Percentiles rank a stretch among this genome's conserved stretches.
Conservation (phyloP, 1,140 invertebrate species). For the Chelonus insularis region DNA sequence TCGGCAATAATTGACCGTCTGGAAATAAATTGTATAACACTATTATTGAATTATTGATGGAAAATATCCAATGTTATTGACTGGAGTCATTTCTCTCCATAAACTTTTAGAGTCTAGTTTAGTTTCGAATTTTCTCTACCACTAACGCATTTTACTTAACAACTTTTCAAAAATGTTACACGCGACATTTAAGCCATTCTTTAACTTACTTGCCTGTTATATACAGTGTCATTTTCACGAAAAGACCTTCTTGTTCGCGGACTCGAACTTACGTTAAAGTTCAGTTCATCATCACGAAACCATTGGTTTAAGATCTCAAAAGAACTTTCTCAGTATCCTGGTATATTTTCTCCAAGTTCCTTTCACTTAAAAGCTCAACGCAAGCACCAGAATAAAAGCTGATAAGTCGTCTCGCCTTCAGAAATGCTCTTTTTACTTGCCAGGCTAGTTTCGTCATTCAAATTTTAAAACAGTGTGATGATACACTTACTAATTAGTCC, state of each 20-base stretch:
- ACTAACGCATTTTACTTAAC: conserved; percentile 1
- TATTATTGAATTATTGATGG: conserved; percentile 35
- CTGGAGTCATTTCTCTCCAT: background rate
- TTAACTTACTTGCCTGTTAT: background rate
- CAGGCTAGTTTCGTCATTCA: too few relatives aligned
- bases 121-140: background rate
- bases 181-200: conserved; percentile 20
- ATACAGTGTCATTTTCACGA: conserved; percentile 8
- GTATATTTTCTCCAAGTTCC: conserved; percentile 20
- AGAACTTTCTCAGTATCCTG: conserved; percentile 15
- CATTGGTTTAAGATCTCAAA: background rate
- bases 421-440: too few relatives aligned
- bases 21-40: conserved; percentile 38
- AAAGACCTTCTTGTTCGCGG: conserved; percentile 1
- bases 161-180: conserved; percentile 20
- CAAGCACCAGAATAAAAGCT: conserved; percentile 6
- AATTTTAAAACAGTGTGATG: too few relatives aligned
- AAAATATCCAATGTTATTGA: conserved; percentile 13
- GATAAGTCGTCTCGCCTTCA: conserved; percentile 16
- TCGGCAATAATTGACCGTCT: conserved; percentile 81
- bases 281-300: conserved; percentile 31
- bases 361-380: conserved; percentile 30
- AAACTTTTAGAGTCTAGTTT: conserved; percentile 7
- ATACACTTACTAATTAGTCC: too few relatives aligned
- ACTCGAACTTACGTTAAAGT: conserved; percentile 20